Conservation (phyloP, 2,797 vertebrate species). For the Pseudochirops corinnae region DNA sequence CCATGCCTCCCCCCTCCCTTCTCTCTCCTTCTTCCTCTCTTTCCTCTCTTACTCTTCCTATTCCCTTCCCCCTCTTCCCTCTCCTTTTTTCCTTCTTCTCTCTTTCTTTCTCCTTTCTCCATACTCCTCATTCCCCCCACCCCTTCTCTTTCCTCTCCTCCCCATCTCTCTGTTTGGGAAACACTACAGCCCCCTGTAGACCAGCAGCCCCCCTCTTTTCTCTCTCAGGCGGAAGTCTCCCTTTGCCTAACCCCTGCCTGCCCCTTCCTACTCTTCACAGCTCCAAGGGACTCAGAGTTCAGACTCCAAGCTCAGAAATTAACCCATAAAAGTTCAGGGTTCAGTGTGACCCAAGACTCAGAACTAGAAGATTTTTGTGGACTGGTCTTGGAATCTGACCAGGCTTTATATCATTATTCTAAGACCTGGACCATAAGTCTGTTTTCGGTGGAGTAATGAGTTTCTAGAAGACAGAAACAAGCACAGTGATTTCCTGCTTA, state of each 20-base stretch:
- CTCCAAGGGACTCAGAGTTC: neutral
- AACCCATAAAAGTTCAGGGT: neutral
- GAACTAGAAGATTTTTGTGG: neutral
- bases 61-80: neutral
- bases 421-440: neutral
- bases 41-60: neutral
- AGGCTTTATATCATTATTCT: constrained; percentile 7
- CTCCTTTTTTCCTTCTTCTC: neutral
- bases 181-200: neutral
- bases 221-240: neutral
- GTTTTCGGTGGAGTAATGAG: neutral
- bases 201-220: neutral
- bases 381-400: neutral
- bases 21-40: no score
- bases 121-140: neutral
- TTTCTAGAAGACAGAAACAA: neutral
- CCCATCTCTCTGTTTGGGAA: neutral
- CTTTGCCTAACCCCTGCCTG: neutral
- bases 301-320: neutral
- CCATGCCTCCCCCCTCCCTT: neutral
- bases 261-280: neutral
- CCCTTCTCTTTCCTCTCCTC: neutral
- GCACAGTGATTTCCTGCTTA: neutral
- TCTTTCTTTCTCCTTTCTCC: neutral
- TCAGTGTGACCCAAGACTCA: neutral